Evolutionary conservation across 2,888 invertebrate species (phyloP).

Genomic region (Slavum lentiscoides): DNA sequence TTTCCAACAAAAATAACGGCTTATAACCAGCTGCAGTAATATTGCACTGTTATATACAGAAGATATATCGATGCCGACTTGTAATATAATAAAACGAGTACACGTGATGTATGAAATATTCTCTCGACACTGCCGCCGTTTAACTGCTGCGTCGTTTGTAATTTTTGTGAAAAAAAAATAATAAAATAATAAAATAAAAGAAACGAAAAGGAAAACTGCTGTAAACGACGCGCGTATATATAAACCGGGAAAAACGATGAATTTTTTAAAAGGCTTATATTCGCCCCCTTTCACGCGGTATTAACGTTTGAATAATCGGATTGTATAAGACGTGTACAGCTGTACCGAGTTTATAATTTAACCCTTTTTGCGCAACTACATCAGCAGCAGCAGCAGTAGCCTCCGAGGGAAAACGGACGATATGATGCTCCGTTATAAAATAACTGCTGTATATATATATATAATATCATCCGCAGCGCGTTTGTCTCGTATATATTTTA

Average conservation of each 20-base stretch:
- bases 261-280: slow-evolving; percentile 35
- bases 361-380: slow-evolving; percentile 27
- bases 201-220: no score
- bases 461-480: no score
- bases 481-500: no score
- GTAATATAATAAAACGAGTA: not conserved
- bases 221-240: not conserved
- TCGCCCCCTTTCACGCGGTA: slow-evolving; percentile 3
- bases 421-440: not conserved
- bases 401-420: not conserved
- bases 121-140: not conserved
- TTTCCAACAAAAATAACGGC: no score
- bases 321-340: slow-evolving; percentile 32
- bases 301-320: slow-evolving; percentile 46
- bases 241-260: slow-evolving; percentile 6
- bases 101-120: not conserved
- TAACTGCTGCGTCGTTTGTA: not conserved
- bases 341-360: slow-evolving; percentile 28
- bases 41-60: no score
- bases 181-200: not conserved
- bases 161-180: slow-evolving; percentile 1
- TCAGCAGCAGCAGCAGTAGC: no score
- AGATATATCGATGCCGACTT: no score
- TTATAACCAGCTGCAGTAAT: no score
- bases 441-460: no score